A percentile compares a stretch with the other conserved stretches of the same genome.
These are phyloP conservation scores for Catharus minimus DNA, from an alignment of 2,113 vertebrate species.

Conservation along the genomic window DNA sequence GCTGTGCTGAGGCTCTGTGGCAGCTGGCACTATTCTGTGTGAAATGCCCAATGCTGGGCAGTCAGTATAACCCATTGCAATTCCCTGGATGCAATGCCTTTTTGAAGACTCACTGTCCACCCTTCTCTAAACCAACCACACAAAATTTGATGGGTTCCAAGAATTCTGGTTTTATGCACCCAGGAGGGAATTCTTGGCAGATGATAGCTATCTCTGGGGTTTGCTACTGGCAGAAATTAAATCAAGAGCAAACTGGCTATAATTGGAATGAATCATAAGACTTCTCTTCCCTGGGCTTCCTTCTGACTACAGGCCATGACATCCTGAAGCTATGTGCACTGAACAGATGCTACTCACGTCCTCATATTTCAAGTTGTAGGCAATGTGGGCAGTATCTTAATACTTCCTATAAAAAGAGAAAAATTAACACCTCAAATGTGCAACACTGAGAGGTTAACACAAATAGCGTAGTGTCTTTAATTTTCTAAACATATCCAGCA, in stretches of 20 bases:
- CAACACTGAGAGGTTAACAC: background rate
- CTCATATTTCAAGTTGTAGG: background rate
- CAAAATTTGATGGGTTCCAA: background rate
- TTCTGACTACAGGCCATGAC: background rate
- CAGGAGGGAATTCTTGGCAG: background rate
- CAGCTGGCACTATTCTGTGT: background rate
- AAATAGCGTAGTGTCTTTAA: background rate
- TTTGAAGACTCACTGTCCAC: background rate
- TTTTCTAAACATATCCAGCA: background rate
- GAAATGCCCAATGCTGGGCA: background rate
- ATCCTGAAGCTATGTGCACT: background rate
- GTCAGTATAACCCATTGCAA: background rate
- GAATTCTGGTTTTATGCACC: background rate
- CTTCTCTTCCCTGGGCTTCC: background rate
- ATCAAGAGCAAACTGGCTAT: background rate
- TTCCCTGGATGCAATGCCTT: background rate
- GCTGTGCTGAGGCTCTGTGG: background rate
- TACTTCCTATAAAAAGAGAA: too few relatives aligned
- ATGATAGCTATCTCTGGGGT: background rate
- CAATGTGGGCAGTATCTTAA: background rate
- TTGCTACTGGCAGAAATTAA: slow-evolving; percentile 5
- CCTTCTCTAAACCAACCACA: background rate
- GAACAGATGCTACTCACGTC: background rate
- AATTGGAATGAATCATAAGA: background rate
- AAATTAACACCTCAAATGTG: background rate